These are phyloP conservation scores for Drosophila ananassae DNA, from an alignment of 1,140 invertebrate genomes.

Conservation along the genomic window DNA sequence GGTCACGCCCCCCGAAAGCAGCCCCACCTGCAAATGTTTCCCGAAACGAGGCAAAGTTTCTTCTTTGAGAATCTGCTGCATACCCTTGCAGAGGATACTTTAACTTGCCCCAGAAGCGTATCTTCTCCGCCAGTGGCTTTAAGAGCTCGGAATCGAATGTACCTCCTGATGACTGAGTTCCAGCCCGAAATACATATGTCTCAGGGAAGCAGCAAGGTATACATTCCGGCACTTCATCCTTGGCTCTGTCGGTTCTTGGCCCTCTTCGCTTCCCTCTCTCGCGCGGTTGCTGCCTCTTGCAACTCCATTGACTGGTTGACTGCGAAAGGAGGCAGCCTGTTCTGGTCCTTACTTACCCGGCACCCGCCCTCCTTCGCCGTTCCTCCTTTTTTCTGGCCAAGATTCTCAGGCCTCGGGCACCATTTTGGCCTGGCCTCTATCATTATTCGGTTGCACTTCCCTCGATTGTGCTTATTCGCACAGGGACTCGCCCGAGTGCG, in stretches of 20 bases:
- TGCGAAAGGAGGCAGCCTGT: constrained; percentile 29
- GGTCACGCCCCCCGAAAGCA: constrained; percentile 34
- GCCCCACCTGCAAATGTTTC: constrained; percentile 41
- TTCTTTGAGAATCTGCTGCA: constrained; percentile 17
- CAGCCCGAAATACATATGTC: too few species aligned
- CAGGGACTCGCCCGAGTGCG: constrained; percentile 4
- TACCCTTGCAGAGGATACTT: too few species aligned
- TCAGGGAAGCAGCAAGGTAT: too few species aligned
- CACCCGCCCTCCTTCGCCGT: too few species aligned
- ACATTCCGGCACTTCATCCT: too few species aligned
- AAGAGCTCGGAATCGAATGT: too few species aligned
- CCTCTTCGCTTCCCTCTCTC: constrained; percentile 3
- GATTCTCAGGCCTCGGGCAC: constrained; percentile 56
- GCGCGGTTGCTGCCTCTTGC: constrained; percentile 16
- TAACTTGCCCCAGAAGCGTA: too few species aligned
- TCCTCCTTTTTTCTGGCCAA: neutral
- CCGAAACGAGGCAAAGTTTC: constrained; percentile 39
- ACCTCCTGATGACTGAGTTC: too few species aligned
- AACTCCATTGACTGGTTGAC: constrained; percentile 73
- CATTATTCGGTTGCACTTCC: constrained; percentile 81
- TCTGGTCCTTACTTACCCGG: constrained; percentile 4
- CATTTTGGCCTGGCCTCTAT: constrained; percentile 67
- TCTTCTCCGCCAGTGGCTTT: too few species aligned
- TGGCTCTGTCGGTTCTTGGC: constrained; percentile 1
- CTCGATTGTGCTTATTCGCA: constrained; percentile 55